Base-by-base conservation (phyloP, 2,113 vertebrate genomes). In the Tenrec ecaudatus region DNA sequence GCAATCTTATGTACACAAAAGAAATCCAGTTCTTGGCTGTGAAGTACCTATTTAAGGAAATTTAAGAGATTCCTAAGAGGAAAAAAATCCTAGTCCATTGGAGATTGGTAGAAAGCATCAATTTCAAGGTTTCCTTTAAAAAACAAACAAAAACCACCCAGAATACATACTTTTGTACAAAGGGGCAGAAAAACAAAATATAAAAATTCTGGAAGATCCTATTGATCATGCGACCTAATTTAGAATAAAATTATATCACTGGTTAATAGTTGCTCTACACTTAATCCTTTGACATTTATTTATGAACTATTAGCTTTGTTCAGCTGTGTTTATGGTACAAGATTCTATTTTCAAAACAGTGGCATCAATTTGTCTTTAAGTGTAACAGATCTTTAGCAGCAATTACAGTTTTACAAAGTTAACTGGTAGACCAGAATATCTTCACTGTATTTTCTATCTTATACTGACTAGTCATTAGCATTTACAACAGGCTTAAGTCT, bases 341-440 rank as follows among this genome's bases (percentile, higher is more conserved):
- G 83, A 96, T 97, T 97, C 96, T 90, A 83, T 97, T 95, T 97
- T 94, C 84, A 96, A 95, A 97, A 96, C 90, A 97, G 96, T 96
- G 97, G 97, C 98, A 98, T 97, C 96, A 88, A 89, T 92, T 81
- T 96, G 91, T 83, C 88, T 94, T 95, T 96, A 53, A 97, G 94
- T 97, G 96, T 98, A 98, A 98, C 97, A 98, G 97, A 96, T 96
- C 98, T 97, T 98, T 98, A 98, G 98, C 98, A 98, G 98, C 98
- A 97, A 97, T 97, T 97, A 88, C 97, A 95, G 97, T 97, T 98
- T 97, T 97, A 97, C 97, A 98, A 98, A 96, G 96, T 97, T 97
- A 97, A 97, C 96, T 97, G 97, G 93, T 96, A 98, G 97, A 98
- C 97, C 95, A 98, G 97, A 97, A 97, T 96, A 88, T 95, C 27